Conservation (phyloP, 2,888 invertebrate genomes). For the Gastrophysa polygoni region DNA sequence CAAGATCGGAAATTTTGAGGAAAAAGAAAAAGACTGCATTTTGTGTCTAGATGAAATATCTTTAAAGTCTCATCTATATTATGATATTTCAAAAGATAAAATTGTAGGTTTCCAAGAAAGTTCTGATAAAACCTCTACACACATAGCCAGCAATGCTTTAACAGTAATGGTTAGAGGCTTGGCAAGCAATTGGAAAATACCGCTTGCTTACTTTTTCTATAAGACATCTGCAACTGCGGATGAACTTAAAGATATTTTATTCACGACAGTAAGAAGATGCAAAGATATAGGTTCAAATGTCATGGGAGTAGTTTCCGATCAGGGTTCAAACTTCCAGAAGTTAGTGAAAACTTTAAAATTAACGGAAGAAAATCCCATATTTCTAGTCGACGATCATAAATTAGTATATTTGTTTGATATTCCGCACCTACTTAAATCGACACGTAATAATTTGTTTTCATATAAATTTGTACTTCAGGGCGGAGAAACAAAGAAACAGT, state of each 20-base stretch:
- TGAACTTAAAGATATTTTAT: slow-evolving; percentile 32
- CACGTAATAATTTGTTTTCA: no score
- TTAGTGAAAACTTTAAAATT: background rate
- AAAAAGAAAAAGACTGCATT: background rate
- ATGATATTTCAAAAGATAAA: background rate
- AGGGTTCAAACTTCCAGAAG: no score
- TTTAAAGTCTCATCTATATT: background rate
- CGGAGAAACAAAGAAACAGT: no score
- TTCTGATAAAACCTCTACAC: no score
- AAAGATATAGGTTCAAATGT: slow-evolving; percentile 25
- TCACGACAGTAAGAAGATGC: slow-evolving; percentile 23
- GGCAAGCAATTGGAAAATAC: slow-evolving; percentile 19
- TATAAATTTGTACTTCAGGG: no score
- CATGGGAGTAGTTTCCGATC: no score
- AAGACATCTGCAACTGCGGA: slow-evolving; percentile 2
- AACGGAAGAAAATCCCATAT: no score
- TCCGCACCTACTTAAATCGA: slow-evolving; percentile 7
- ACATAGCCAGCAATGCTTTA: no score
- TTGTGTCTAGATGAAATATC: slow-evolving; percentile 32
- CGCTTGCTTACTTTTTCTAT: slow-evolving; percentile 30
- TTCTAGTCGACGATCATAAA: no score
- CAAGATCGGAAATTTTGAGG: background rate
- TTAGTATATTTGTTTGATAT: slow-evolving; percentile 5
- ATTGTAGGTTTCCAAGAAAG: background rate
- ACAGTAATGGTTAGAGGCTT: slow-evolving; percentile 1